Evolutionary conservation across 2,888 invertebrate species (phyloP).

Genomic region (Athripsodes cinereus): DNA sequence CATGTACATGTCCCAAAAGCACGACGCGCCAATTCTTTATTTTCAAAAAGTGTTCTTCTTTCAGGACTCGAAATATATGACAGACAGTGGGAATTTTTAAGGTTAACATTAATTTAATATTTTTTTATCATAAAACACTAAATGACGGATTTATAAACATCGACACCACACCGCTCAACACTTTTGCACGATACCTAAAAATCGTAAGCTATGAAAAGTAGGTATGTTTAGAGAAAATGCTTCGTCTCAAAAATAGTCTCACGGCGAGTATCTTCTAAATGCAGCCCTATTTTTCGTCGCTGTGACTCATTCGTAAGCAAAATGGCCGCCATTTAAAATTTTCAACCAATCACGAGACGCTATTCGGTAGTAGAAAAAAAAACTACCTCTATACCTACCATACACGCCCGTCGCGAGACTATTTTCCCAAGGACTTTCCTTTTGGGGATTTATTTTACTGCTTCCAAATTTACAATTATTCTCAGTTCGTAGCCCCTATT

Average conservation of each 20-base stretch:
- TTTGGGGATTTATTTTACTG: conserved; percentile 28
- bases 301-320: conserved; percentile 59
- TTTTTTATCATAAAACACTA: background rate
- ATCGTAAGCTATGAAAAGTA: conserved; percentile 16
- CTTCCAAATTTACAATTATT: conserved; percentile 15
- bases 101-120: background rate
- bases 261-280: conserved; percentile 49
- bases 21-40: background rate
- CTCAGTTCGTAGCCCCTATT: background rate
- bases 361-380: conserved; percentile 32
- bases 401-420: conserved; percentile 36
- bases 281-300: conserved; percentile 57
- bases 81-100: background rate
- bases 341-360: conserved; percentile 37
- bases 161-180: conserved; percentile 12
- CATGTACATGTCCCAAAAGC: conserved; percentile 16
- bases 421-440: conserved; percentile 37
- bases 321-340: conserved; percentile 51
- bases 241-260: conserved; percentile 56
- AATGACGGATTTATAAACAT: background rate
- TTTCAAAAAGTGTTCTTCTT: background rate
- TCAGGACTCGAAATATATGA: background rate
- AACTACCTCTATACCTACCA: conserved; percentile 43
- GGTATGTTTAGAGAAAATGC: conserved; percentile 41
- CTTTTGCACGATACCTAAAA: conserved; percentile 20